phyloP scores from a whole-genome alignment of 2,113 vertebrate genomes.

The Megaptera novaeangliae region DNA sequence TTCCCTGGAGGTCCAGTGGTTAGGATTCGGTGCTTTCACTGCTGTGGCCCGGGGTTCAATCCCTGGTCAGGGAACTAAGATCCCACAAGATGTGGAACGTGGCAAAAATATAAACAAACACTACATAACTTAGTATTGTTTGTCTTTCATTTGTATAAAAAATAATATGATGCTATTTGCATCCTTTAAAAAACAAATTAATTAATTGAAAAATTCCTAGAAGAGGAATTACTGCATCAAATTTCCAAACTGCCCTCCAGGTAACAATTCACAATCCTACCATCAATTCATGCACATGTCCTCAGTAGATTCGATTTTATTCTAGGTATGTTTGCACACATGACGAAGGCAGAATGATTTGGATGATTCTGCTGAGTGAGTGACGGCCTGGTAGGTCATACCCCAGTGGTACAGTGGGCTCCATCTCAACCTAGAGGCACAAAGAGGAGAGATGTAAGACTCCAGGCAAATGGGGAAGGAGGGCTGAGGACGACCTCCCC shows the following conservation, averaged over 20 bases:
- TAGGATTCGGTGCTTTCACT: background rate
- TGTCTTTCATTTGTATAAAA: background rate
- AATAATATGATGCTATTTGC: background rate
- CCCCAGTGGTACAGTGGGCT: background rate
- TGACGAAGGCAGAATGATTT: background rate
- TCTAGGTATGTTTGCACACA: background rate
- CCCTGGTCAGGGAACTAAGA: background rate
- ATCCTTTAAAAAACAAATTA: background rate
- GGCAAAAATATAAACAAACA: background rate
- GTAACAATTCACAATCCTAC: background rate
- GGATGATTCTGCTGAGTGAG: background rate
- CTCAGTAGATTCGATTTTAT: background rate
- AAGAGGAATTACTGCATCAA: background rate
- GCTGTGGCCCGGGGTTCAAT: background rate
- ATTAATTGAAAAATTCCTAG: background rate
- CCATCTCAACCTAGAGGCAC: background rate
- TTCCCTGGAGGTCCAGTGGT: background rate
- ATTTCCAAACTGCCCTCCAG: background rate
- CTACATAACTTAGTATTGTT: background rate
- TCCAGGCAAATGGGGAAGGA: background rate
- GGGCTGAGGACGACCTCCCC: background rate
- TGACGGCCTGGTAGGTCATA: background rate
- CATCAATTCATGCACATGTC: background rate
- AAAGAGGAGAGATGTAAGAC: background rate
- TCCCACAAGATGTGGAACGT: background rate